Evolutionary conservation across 2,888 invertebrate genomes (phyloP), one percentile per base, ranked within the genome.

Genomic region (Falcaria lacertinaria): DNA sequence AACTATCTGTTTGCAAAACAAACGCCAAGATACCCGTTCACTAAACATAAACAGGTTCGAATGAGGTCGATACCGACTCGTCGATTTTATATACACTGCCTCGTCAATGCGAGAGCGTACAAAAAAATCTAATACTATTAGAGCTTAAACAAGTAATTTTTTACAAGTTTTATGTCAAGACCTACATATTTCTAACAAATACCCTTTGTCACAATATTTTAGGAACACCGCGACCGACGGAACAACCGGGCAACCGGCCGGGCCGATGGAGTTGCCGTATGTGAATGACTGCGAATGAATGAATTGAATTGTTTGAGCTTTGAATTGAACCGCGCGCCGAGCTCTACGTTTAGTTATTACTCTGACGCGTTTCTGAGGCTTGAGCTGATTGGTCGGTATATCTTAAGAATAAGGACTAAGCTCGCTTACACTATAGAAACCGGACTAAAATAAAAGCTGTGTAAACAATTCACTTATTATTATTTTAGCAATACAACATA

Each of bases 1-100:
- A 70, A 68, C 74, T 75, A 57, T 71, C 64, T 77, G 80, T 84
- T 85, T 80, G 79, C 82, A 76, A 84, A 84, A 86, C 82, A 83
- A 84, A 85, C 78, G 71, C 68, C 52, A 61, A 78, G 75, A 72
- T 81, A 80, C 77, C 79, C 74, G 57, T 63, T 62, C 64, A 57
- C 57, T 68, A 75, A 84, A 86, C 80, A 80, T 80, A 85, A 83
- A 86, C 84, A 80, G 70, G 63, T 53, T 55, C 52, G 56, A 66
- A 57, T 55, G 52, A 59, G 67, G 65, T 75, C 74, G 72, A 71
- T 75, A 63, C 50, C 50, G 50, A 64, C 55, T 48, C 22, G 14
- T 14, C 37, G 33, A 22, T n/a, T n/a, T n/a, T n/a, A 25, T 35
- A 15, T 16, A 19, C 19, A 16, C 8, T 1, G 14, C 15, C 16